Conservation (phyloP, 2,797 vertebrate species). For the Hippopotamyrus pictus region DNA sequence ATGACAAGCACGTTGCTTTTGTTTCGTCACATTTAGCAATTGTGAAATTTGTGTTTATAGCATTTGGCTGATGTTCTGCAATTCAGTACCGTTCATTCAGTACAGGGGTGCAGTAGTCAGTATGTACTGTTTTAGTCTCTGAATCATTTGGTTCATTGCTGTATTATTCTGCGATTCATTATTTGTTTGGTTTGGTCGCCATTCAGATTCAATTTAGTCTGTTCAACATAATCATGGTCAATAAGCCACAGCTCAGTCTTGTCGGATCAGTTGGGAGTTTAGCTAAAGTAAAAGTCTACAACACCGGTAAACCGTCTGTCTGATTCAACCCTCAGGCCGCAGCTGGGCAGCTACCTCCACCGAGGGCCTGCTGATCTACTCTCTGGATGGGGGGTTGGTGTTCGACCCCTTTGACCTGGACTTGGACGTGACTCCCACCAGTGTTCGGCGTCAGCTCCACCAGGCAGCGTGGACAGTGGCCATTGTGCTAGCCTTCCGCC, state of each 20-base stretch:
- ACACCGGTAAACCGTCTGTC: not conserved
- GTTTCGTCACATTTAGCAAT: not conserved
- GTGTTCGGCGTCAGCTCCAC: slow-evolving; percentile 64
- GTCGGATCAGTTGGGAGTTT: not conserved
- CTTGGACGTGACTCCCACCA: slow-evolving; percentile 80
- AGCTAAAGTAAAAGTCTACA: not conserved
- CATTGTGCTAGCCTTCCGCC: slow-evolving; percentile 81
- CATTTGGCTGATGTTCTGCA: not conserved
- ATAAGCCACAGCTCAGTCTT: not conserved
- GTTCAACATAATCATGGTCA: not conserved
- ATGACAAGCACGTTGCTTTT: not conserved
- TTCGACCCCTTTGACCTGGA: slow-evolving; percentile 95
- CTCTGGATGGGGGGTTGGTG: slow-evolving; percentile 75
- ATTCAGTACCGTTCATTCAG: not conserved
- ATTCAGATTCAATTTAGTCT: not conserved
- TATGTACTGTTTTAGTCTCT: not conserved
- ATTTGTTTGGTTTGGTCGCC: not conserved
- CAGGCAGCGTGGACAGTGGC: slow-evolving; percentile 70
- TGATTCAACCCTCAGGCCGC: slow-evolving; percentile 60
- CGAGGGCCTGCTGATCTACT: slow-evolving; percentile 90
- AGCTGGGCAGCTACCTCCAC: slow-evolving; percentile 91
- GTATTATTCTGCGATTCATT: not conserved
- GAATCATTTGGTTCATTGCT: not conserved
- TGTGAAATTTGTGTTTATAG: not conserved
- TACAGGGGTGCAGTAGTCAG: not conserved